Base-by-base conservation (phyloP, 2,888 invertebrate species). In the Pseudolycoriella hygida region DNA sequence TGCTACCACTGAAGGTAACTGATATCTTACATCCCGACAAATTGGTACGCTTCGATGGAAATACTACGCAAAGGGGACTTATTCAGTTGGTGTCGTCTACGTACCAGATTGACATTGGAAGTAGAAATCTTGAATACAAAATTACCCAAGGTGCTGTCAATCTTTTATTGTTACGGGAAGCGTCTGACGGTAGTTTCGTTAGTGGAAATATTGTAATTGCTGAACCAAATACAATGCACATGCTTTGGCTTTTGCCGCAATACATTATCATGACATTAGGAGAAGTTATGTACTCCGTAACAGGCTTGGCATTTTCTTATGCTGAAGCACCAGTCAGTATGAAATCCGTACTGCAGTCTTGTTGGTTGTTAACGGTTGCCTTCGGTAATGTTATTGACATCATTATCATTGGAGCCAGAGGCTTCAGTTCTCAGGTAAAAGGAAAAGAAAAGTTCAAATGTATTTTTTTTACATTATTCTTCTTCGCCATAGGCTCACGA, bases 351-450 rank as follows among this genome's bases (percentile, higher is more conserved):
- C 62, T 97, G 43, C 84, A 86, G 61, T 89, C 96, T 0, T 76
- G 80, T 5, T 97, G 94, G 89, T 69, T 92, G n/a, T 66, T 97
- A 46, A 94, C 94, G 0, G 85, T 87, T 0, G 90, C 94, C 0
- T 73, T 94, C 56, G 97, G 97, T 38, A 96, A 96, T 65, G 66
- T 96, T 3, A 79, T 98, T 46, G 93, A 96, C 1, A 80, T 93
- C 25, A 75, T 92, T 43, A 77, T 97, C 20, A 85, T 89, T 15
- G 81, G 88, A 60, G 72, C 76, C 11, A 73, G 77, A 49, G 70
- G 83, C 48, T 80, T 92, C 58, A 71, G 80, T 1, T 75, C 73
- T 12, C 73, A 92, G 84, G 85, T 83, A 62, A 12, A 20, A 51
- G n/a, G n/a, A n/a, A n/a, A n/a, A n/a, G 89, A 92, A 59, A n/a